Conservation (phyloP, 1,140 invertebrate genomes). For the Drosophila nigromelanica region DNA sequence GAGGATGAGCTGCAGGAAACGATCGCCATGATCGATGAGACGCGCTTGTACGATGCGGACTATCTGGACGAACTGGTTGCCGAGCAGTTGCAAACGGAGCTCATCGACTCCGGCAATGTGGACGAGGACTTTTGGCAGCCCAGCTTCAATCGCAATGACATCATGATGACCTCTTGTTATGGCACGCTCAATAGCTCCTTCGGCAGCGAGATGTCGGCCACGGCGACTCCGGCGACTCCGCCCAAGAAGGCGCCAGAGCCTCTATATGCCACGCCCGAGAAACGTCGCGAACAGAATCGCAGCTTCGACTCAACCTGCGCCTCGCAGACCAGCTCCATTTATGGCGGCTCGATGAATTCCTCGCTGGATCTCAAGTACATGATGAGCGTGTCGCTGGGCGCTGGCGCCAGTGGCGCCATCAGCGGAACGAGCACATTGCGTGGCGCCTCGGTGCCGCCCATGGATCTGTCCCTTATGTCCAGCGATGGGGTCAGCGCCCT, state of each 20-base stretch:
- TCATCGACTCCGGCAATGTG: slow-evolving; percentile 60
- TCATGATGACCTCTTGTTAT: slow-evolving; percentile 83
- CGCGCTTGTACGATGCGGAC: slow-evolving; percentile 68
- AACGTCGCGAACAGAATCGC: slow-evolving; percentile 73
- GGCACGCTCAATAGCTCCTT: slow-evolving; percentile 73
- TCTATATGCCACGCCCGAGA: slow-evolving; percentile 79
- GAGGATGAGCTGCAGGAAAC: slow-evolving; percentile 34
- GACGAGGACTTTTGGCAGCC: slow-evolving; percentile 72
- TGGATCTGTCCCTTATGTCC: slow-evolving; percentile 66
- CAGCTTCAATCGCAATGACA: slow-evolving; percentile 70
- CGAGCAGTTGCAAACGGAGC: slow-evolving; percentile 41
- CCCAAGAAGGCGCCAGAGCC: slow-evolving; percentile 56
- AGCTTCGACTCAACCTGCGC: slow-evolving; percentile 77
- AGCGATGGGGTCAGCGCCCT: slow-evolving; percentile 64
- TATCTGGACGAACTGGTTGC: slow-evolving; percentile 76
- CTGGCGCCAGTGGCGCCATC: slow-evolving; percentile 35
- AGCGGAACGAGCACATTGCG: slow-evolving; percentile 66
- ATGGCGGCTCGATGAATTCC: slow-evolving; percentile 74
- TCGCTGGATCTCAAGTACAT: slow-evolving; percentile 74
- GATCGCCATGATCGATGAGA: slow-evolving; percentile 81
- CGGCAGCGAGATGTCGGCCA: slow-evolving; percentile 52
- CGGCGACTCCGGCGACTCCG: slow-evolving; percentile 11
- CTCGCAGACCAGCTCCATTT: slow-evolving; percentile 74
- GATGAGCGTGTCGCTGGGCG: slow-evolving; percentile 49
- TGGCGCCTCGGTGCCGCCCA: slow-evolving; percentile 63